Conservation (phyloP, 37 sponge, comb jelly and placozoan genomes). For the Chondrilla cf. caribensis region DNA sequence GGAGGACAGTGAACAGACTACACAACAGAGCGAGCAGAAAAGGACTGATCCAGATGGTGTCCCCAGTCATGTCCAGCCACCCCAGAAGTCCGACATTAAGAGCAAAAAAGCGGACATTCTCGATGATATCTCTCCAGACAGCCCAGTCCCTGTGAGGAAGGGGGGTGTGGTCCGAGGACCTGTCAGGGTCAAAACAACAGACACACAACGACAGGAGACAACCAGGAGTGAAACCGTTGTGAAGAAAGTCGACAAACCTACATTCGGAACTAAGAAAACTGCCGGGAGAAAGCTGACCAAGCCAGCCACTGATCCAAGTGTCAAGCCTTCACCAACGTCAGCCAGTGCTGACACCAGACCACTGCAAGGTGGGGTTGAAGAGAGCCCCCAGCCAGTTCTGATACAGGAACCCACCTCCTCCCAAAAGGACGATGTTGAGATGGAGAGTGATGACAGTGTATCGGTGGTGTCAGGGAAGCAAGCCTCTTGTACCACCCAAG, state of each 20-base stretch:
- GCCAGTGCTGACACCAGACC: neutral
- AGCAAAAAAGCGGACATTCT: slow-evolving; percentile 8
- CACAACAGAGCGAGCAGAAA: neutral
- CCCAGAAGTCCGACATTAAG: neutral
- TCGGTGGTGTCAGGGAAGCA: no score
- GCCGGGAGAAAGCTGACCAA: neutral
- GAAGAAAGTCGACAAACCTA: neutral
- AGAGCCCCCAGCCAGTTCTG: neutral
- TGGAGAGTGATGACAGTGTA: neutral
- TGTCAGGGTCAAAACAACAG: neutral
- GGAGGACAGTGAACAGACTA: neutral
- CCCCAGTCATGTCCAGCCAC: neutral
- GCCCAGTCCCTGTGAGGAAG: neutral
- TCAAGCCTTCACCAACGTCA: neutral
- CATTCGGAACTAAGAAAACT: neutral
- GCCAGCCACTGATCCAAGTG: neutral
- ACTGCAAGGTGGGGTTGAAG: neutral
- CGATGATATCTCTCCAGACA: slow-evolving; percentile 16
- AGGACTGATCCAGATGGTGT: neutral
- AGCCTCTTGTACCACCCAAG: no score
- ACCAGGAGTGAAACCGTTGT: neutral
- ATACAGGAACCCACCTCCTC: neutral
- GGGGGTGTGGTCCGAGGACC: neutral
- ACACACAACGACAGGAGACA: neutral
- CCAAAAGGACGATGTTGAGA: neutral